A percentile compares a stretch with the other conserved stretches of the same genome.
Evolutionary conservation across 2,113 vertebrate genomes (phyloP).

Genomic region (Poecile atricapillus): DNA sequence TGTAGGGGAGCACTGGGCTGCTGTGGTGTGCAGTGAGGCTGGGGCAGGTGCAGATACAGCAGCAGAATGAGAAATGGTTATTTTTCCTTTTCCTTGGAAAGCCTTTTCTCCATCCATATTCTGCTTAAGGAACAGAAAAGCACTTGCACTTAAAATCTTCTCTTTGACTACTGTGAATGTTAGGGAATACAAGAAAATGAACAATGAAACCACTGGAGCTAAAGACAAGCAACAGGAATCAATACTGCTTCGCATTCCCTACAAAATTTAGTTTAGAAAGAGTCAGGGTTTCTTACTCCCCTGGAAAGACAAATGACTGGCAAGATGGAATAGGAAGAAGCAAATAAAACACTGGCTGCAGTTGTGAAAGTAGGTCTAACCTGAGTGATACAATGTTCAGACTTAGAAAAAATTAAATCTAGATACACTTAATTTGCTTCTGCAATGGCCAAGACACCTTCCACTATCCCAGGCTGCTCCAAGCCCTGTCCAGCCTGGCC

Average conservation of each 20-base stretch:
- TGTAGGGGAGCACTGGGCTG: not conserved
- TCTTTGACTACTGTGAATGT: not conserved
- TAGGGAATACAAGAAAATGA: not conserved
- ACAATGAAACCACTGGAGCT: not conserved
- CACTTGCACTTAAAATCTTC: not conserved
- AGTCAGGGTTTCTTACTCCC: not conserved
- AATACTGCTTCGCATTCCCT: not conserved
- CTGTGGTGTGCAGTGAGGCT: not conserved
- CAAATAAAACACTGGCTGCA: not conserved
- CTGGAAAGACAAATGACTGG: not conserved
- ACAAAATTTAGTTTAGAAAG: not conserved
- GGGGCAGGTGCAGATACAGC: not conserved
- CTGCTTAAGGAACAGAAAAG: not conserved
- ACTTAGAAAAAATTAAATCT: not conserved
- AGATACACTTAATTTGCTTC: not conserved
- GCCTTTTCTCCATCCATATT: not conserved
- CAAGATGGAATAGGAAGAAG: not conserved
- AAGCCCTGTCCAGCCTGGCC: not conserved
- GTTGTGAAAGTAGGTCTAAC: not conserved
- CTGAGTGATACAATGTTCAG: not conserved
- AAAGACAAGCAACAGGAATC: not conserved
- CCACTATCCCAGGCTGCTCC: fast-evolving
- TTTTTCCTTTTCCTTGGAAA: not conserved
- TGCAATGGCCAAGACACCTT: not conserved
- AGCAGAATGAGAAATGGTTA: not conserved